Base-by-base conservation (phyloP, 2,888 invertebrate species). In the Lasioglossum calceatum region DNA sequence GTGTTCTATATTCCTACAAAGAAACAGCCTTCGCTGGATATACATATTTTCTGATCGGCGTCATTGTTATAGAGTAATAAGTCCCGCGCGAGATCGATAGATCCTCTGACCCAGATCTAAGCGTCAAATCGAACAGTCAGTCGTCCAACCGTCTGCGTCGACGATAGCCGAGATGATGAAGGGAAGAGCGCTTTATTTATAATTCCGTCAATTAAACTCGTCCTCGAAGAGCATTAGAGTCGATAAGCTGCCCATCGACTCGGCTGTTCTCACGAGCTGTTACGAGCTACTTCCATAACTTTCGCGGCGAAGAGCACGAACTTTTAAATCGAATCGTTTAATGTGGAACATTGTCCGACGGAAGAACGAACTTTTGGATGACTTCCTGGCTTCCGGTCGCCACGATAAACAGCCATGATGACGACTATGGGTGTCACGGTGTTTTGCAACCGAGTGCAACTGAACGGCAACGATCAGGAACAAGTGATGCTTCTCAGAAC, bases 361-460 rank as follows among this genome's bases (percentile, higher is more conserved):
- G 70, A 2, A 50, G 44, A 36, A 67, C 42, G n/a, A 39, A 64
- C 32, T 42, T 39, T 50, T 58, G 42, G 42, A 82, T 58, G 70
- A 79, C 5, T 50, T 71, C 16, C 27, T n/a, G 14, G 19, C 27
- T 23, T 0, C 27, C 12, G 23, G 61, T 36, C 10, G 39, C 27
- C 19, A 7, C n/a, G 27, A 7, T 19, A 50, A 77, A 14, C 50
- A 16, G 42, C 54, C 80, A 87, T 58, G 79, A 95, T 95, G 95
- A 93, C 95, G 85, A 94, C 94, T 2, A 95, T 95, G 95, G 95
- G 95, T 64, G 94, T 95, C 39, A 94, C 94, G 19, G 94, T 95
- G 44, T 95, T 92, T 77, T 94, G 94, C 87, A 94, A 94, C 78
- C 89, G 94, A 32, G 93, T 94, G 16, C 93, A 94, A 64, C 89